Base-by-base conservation (phyloP, 2,888 invertebrate genomes). In the Drosophila histrio region DNA sequence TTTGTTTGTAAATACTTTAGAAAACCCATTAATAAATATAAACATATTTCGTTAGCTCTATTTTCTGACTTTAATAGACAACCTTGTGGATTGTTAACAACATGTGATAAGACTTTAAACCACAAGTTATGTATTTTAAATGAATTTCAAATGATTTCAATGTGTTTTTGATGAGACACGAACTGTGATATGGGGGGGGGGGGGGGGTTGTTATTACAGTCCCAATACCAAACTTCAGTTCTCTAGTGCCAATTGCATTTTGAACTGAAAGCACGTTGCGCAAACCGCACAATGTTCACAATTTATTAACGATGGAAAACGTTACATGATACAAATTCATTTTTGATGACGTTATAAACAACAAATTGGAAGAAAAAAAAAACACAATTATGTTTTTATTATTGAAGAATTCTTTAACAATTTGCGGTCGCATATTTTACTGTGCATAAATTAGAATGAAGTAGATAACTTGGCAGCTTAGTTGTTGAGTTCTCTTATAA, bases 131-230 rank as follows among this genome's bases (percentile, higher is more conserved):
- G 82, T 52, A 28, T 78, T 87, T 82, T 82, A 76, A 82, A 82
- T 82, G 63, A 82, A 84, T 72, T 72, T 87, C 69, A 82, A 82
- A 82, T 50, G 82, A 85, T 76, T 85, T 76, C 63, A 76, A 86
- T 87, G 73, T 41, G 61, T 70, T 82, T 87, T 87, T 81, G 73
- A 82, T 79, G 72, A 67, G 69, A 61, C 82, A 67, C 66, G 60
- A 58, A 72, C 81, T 58, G 13, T 62, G 60, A 66, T 72, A 76
- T 62, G 62, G 47, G n/a, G n/a, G n/a, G n/a, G n/a, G n/a, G n/a
- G n/a, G n/a, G n/a, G n/a, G n/a, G 70, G 67, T 75, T 86, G 66
- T 69, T 79, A 70, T 83, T 76, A 62, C 70, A 82, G 46, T 9
- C 58, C 36, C 36, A 54, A 32, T 21, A 17, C 46, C 56, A 22